Conservation (phyloP, 2,797 vertebrate species). For the Channallabes apus region DNA sequence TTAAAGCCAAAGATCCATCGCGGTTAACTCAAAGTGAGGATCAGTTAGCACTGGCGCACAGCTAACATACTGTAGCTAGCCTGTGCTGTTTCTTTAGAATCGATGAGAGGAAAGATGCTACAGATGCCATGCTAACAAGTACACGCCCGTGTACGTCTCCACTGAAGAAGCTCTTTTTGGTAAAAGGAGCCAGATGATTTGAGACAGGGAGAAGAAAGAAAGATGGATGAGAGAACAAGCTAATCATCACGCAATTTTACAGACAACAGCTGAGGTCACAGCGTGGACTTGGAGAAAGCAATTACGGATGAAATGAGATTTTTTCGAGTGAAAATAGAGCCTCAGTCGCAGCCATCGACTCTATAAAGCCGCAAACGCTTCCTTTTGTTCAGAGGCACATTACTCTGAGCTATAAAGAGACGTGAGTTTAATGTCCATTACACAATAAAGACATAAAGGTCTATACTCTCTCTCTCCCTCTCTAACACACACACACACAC, state of each 20-base stretch:
- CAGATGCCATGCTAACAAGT: not conserved
- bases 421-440: conserved; percentile 38
- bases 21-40: not conserved
- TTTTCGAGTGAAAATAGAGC: conserved; percentile 26
- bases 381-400: conserved; percentile 46
- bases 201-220: not conserved
- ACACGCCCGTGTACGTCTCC: no score
- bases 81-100: not conserved
- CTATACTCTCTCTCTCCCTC: not conserved
- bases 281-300: conserved; percentile 35
- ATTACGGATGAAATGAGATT: conserved; percentile 40
- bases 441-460: conserved; percentile 33
- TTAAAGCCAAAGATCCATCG: not conserved
- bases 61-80: not conserved
- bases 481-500: not conserved
- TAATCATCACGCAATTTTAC: conserved; percentile 17
- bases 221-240: conserved; percentile 1
- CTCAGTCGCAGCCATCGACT: conserved; percentile 29
- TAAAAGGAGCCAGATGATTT: not conserved
- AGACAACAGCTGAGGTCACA: conserved; percentile 35
- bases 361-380: not conserved
- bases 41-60: not conserved
- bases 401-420: conserved; percentile 43
- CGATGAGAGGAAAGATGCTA: not conserved
- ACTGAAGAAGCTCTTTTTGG: not conserved